Percentiles rank a stretch among this genome's conserved stretches.
Conservation (phyloP, 2,113 vertebrate species). For the Petrocephalus microphthalmus region DNA sequence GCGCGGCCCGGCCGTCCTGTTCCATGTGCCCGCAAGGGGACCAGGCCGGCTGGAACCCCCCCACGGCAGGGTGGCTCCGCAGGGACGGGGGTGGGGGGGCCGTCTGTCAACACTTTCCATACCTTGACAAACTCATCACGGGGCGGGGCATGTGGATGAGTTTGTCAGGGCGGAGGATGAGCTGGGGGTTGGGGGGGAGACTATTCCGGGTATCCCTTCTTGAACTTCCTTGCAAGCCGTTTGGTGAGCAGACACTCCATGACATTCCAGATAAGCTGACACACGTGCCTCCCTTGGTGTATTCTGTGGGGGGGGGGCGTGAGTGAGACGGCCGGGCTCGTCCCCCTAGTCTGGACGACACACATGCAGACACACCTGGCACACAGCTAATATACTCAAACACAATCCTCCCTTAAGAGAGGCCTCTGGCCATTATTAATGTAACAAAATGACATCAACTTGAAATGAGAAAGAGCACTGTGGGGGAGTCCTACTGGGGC, state of each 20-base stretch:
- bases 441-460: too few relatives aligned
- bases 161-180: background rate
- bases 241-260: background rate
- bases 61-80: constrained; percentile 14
- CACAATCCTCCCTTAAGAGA: too few relatives aligned
- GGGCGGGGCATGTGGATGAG: constrained; percentile 19
- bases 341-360: too few relatives aligned
- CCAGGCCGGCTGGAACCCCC: constrained; percentile 20
- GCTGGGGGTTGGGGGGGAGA: background rate
- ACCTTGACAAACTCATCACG: constrained; percentile 58
- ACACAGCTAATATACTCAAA: background rate
- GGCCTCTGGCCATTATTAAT: too few relatives aligned
- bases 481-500: background rate
- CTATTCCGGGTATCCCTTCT: background rate
- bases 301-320: too few relatives aligned
- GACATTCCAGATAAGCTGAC: background rate
- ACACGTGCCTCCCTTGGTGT: background rate
- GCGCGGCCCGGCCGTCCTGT: constrained; percentile 49
- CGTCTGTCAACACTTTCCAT: constrained; percentile 34
- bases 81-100: constrained; percentile 21
- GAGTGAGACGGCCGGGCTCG: too few relatives aligned
- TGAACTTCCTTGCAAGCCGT: background rate
- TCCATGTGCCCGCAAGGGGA: constrained; percentile 43
- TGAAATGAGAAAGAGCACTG: background rate
- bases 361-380: background rate